These are phyloP conservation scores for Hormaphis cornu DNA, from an alignment of 1,140 invertebrate species.

Conservation along the genomic window DNA sequence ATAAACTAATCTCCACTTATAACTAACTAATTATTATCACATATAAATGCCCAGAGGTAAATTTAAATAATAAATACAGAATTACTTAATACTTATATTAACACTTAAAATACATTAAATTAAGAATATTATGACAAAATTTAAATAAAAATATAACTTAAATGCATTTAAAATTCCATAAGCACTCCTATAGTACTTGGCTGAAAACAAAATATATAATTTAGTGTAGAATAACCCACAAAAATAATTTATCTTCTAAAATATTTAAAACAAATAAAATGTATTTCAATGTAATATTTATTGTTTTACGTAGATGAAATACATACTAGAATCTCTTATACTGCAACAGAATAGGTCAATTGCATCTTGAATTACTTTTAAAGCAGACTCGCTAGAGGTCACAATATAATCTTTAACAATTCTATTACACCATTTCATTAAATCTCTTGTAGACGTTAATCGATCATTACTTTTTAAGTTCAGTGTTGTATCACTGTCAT, in stretches of 20 bases:
- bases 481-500: conserved; percentile 43
- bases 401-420: conserved; percentile 64
- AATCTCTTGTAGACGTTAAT: conserved; percentile 71
- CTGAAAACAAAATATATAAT: too few species aligned
- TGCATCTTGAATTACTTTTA: conserved; percentile 78
- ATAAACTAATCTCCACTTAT: too few species aligned
- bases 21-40: too few species aligned
- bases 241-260: background rate
- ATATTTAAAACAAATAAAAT: background rate
- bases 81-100: too few species aligned
- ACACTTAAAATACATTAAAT: too few species aligned
- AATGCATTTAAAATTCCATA: too few species aligned
- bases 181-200: too few species aligned
- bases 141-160: too few species aligned
- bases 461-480: conserved; percentile 43
- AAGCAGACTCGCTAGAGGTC: conserved; percentile 59
- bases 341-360: conserved; percentile 83
- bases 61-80: too few species aligned
- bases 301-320: conserved; percentile 18
- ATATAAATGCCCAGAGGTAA: too few species aligned
- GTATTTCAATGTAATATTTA: background rate
- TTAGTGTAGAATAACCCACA: too few species aligned
- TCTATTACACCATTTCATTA: conserved; percentile 85
- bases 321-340: conserved; percentile 48
- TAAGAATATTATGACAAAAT: too few species aligned